Evolutionary conservation across 1,140 invertebrate species (phyloP).

Genomic region (Thaumatotibia leucotreta): DNA sequence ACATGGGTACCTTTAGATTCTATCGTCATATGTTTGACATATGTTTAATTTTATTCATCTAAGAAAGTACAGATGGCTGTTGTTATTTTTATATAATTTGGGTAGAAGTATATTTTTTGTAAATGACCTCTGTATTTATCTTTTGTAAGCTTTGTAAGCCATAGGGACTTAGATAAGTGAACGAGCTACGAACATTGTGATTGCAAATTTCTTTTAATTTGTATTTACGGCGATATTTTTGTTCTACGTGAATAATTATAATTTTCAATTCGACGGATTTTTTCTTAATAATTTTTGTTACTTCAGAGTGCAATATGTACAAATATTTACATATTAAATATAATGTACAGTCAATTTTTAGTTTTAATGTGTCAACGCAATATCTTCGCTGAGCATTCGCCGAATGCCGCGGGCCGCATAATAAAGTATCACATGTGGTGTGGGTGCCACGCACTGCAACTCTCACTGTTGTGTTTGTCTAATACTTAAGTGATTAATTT

Average conservation of each 20-base stretch:
- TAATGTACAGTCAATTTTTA: constrained; percentile 75
- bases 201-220: constrained; percentile 63
- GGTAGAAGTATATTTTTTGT: constrained; percentile 76
- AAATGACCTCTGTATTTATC: constrained; percentile 76
- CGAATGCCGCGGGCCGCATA: constrained; percentile 70
- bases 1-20: constrained; percentile 71
- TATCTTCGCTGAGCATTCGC: constrained; percentile 66
- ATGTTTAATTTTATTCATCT: constrained; percentile 77
- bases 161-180: constrained; percentile 69
- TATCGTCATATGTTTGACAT: constrained; percentile 75
- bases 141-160: constrained; percentile 73
- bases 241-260: constrained; percentile 68
- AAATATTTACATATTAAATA: constrained; percentile 75
- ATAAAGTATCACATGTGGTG: constrained; percentile 70
- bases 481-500: constrained; percentile 74
- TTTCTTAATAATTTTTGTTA: constrained; percentile 71
- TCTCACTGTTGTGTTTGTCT: constrained; percentile 64
- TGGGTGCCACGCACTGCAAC: constrained; percentile 28
- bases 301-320: constrained; percentile 77
- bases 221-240: constrained; percentile 60
- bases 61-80: constrained; percentile 76
- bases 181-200: constrained; percentile 73
- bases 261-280: constrained; percentile 67
- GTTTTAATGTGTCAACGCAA: constrained; percentile 73
- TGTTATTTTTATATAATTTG: constrained; percentile 77